phyloP scores from a whole-genome alignment of 2,888 invertebrate species.

The Clusia tigrina region DNA sequence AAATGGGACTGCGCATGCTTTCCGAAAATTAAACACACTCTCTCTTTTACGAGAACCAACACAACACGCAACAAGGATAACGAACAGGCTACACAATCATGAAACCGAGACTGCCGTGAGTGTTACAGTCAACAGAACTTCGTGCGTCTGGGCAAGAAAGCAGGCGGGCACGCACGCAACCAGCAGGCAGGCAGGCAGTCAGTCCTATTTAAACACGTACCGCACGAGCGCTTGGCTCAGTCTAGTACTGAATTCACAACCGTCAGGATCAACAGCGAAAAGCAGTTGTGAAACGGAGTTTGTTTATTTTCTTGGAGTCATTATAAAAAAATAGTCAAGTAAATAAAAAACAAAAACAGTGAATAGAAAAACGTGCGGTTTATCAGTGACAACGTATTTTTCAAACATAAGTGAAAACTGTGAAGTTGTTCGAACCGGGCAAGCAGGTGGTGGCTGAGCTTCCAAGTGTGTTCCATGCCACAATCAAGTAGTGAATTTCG shows the following conservation, averaged over 20 bases:
- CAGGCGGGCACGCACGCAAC: background rate
- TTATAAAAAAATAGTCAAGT: too few species aligned
- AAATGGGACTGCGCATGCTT: slow-evolving; percentile 22
- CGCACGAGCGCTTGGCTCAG: slow-evolving; percentile 46
- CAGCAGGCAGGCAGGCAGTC: slow-evolving; percentile 12
- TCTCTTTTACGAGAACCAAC: background rate
- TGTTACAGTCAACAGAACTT: background rate
- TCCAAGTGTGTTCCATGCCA: too few species aligned
- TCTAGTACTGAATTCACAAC: slow-evolving; percentile 51
- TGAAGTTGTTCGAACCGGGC: too few species aligned
- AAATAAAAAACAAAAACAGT: too few species aligned
- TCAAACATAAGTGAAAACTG: too few species aligned
- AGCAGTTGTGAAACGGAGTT: background rate
- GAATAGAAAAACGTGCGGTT: too few species aligned
- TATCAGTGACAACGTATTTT: too few species aligned
- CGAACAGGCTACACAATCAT: background rate
- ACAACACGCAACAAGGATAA: background rate
- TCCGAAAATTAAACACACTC: slow-evolving; percentile 20
- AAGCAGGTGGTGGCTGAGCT: too few species aligned
- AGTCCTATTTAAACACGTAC: slow-evolving; percentile 44
- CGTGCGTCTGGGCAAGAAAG: slow-evolving; percentile 9
- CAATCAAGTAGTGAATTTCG: too few species aligned
- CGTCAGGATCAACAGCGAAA: slow-evolving; percentile 41
- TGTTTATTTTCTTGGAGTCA: too few species aligned
- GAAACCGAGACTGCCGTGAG: background rate